Percentiles rank a stretch among this genome's conserved stretches.
phyloP scores from a whole-genome alignment of 1,140 invertebrate species.

The Colletes gigas region DNA sequence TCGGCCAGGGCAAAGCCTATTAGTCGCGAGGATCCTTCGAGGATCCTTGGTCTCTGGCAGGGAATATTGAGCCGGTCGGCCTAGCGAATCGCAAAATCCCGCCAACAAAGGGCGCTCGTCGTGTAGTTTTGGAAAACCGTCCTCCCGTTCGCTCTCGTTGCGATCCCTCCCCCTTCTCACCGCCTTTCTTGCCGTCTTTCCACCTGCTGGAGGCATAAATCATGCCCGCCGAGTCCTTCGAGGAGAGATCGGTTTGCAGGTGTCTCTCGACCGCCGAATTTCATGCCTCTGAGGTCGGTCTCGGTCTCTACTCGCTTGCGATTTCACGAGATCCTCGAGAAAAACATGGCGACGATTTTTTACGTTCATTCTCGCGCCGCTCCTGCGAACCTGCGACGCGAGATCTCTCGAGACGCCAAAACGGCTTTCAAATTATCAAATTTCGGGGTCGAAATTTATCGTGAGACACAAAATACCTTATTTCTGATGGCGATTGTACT shows the following conservation, averaged over 20 bases:
- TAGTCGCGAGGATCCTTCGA: conserved; percentile 46
- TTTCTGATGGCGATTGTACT: too few relatives aligned
- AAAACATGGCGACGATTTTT: too few relatives aligned
- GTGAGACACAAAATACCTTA: too few relatives aligned
- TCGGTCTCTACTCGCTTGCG: neutral
- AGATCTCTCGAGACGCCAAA: too few relatives aligned
- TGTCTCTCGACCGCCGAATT: conserved; percentile 58
- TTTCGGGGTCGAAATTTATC: too few relatives aligned
- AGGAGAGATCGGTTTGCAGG: conserved; percentile 62
- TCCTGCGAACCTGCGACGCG: too few relatives aligned
- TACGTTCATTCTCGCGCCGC: too few relatives aligned
- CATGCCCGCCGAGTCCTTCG: conserved; percentile 44
- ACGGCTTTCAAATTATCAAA: too few relatives aligned
- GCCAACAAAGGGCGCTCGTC: conserved; percentile 45
- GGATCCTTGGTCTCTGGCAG: neutral
- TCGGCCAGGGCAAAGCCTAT: conserved; percentile 61
- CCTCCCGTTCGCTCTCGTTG: neutral
- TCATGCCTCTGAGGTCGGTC: conserved; percentile 27
- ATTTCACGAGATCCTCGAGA: neutral
- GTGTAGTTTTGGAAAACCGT: conserved; percentile 42
- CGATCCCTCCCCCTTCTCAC: neutral
- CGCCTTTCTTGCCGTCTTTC: conserved; percentile 33
- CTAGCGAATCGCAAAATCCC: conserved; percentile 69
- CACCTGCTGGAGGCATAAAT: conserved; percentile 74
- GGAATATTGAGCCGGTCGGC: conserved; percentile 34